Conservation (phyloP, 2,888 invertebrate genomes). For the Athrips mouffetella region DNA sequence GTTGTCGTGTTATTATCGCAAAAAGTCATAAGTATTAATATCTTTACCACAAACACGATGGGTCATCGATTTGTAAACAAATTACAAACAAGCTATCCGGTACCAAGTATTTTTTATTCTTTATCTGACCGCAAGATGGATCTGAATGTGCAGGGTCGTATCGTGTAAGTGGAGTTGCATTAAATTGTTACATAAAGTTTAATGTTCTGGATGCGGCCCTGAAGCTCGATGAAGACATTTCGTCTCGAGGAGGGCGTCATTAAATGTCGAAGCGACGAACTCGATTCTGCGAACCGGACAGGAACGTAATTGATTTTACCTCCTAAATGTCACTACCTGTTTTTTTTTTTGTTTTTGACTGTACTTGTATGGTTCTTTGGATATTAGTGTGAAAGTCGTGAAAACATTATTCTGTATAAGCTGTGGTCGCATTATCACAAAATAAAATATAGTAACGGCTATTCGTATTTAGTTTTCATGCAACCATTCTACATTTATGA, state of each 20-base stretch:
- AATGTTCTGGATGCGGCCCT: conserved; percentile 40
- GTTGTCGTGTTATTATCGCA: conserved; percentile 1
- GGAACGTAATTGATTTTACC: conserved; percentile 53
- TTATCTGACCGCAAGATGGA: conserved; percentile 1
- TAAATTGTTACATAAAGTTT: neutral
- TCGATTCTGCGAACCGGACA: conserved; percentile 27
- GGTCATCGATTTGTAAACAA: conserved; percentile 13
- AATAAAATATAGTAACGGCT: no score
- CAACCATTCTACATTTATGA: no score
- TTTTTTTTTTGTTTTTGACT: neutral
- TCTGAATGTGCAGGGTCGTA: neutral
- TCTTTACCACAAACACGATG: conserved; percentile 10
- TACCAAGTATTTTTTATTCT: neutral
- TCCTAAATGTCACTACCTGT: conserved; percentile 20
- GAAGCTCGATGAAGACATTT: conserved; percentile 63
- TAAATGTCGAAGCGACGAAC: conserved; percentile 34
- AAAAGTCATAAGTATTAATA: conserved; percentile 7
- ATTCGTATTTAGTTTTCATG: no score
- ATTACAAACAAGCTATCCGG: neutral
- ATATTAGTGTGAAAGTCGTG: neutral
- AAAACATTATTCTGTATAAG: no score
- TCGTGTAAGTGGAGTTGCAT: neutral
- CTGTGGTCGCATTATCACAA: no score
- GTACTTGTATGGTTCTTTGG: neutral
- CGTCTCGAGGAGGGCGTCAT: conserved; percentile 58